Evolutionary conservation across 2,888 invertebrate species (phyloP).

Genomic region (Zaprionus bogoriensis): DNA sequence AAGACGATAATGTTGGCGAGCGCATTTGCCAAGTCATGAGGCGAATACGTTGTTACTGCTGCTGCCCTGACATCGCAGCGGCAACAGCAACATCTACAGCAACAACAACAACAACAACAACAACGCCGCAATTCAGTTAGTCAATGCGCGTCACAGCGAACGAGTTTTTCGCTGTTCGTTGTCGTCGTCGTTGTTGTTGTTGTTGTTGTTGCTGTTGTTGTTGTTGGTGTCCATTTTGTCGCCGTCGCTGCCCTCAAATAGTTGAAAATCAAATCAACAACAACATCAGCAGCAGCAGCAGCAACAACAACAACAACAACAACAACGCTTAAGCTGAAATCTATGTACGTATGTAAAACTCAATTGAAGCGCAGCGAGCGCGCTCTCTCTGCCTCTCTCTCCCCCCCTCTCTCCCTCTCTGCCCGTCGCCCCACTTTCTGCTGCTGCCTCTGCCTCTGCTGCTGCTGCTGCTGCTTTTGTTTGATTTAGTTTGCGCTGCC

Average conservation of each 20-base stretch:
- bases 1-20: conserved; percentile 77
- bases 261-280: conserved; percentile 75
- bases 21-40: conserved; percentile 78
- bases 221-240: conserved; percentile 72
- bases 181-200: conserved; percentile 42
- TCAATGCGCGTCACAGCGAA: conserved; percentile 62
- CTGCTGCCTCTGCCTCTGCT: conserved; percentile 59
- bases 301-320: conserved; percentile 27
- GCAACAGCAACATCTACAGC: conserved; percentile 48
- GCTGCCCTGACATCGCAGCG: conserved; percentile 45
- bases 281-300: conserved; percentile 41
- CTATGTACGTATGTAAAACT: conserved; percentile 66
- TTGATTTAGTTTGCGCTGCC: conserved; percentile 71
- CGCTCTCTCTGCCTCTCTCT: conserved; percentile 24
- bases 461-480: conserved; percentile 68
- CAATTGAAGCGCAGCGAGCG: conserved; percentile 73
- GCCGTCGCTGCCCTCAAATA: conserved; percentile 70
- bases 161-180: conserved; percentile 58
- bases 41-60: conserved; percentile 41
- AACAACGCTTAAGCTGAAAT: conserved; percentile 44
- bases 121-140: conserved; percentile 62
- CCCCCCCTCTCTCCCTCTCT: conserved; percentile 41
- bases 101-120: conserved; percentile 52
- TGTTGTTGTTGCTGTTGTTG: conserved; percentile 58
- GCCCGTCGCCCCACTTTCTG: conserved; percentile 63